These are phyloP conservation scores for Dendrophyllia cribrosa DNA, from an alignment of 64 coral and sea anemone genomes.

Conservation along the genomic window DNA sequence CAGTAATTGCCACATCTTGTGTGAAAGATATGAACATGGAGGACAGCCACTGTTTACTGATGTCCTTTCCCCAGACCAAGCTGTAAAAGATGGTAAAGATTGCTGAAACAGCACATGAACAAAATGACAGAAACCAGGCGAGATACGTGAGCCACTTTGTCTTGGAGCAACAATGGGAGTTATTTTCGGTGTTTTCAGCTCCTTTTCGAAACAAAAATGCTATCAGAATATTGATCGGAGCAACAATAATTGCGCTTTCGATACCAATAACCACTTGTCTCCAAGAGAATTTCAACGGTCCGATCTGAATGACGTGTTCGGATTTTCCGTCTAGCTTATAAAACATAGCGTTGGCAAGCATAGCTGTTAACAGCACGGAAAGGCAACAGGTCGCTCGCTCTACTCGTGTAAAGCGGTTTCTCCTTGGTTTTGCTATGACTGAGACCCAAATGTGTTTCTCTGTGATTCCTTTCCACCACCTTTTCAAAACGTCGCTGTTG, in stretches of 20 bases:
- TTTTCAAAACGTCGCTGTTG: not conserved
- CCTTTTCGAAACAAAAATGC: slow-evolving; percentile 46
- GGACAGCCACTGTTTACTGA: slow-evolving; percentile 76
- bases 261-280: slow-evolving; percentile 55
- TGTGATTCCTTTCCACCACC: slow-evolving; percentile 15
- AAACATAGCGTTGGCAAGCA: slow-evolving; percentile 65
- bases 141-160: slow-evolving; percentile 47
- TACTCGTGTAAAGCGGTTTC: slow-evolving; percentile 32
- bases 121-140: slow-evolving; percentile 67
- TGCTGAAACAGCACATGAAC: slow-evolving; percentile 47
- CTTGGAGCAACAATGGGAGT: not conserved
- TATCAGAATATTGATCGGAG: slow-evolving; percentile 64
- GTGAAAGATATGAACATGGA: slow-evolving; percentile 80
- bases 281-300: slow-evolving; percentile 52
- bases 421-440: slow-evolving; percentile 29
- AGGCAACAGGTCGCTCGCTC: slow-evolving; percentile 44
- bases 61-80: slow-evolving; percentile 67
- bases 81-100: slow-evolving; percentile 70
- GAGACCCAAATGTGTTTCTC: slow-evolving; percentile 69
- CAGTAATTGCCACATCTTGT: slow-evolving; percentile 65
- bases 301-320: slow-evolving; percentile 36
- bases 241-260: slow-evolving; percentile 32
- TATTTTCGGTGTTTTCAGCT: not conserved
- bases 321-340: slow-evolving; percentile 18
- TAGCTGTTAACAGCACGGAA: slow-evolving; percentile 16